These are phyloP conservation scores for Drosophila orena DNA, from an alignment of 1,140 invertebrate species.

Conservation along the genomic window DNA sequence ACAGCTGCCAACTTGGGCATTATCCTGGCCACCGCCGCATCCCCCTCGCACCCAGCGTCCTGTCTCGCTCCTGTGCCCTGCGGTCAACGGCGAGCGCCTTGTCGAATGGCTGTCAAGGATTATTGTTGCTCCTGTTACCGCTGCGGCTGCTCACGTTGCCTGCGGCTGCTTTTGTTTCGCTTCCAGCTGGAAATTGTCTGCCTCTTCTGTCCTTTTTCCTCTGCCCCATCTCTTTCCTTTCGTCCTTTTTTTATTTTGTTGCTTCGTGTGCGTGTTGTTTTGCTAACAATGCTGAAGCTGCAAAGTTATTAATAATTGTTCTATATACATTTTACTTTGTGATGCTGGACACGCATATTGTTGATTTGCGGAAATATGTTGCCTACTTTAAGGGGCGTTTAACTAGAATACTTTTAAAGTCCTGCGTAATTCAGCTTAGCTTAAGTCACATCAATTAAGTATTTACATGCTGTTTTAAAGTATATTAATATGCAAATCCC, in stretches of 20 bases:
- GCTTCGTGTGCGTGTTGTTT: conserved; percentile 19
- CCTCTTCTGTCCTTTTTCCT: not conserved
- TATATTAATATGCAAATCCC: no score
- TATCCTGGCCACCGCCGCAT: conserved; percentile 42
- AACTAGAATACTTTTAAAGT: no score
- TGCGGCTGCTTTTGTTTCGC: conserved; percentile 21
- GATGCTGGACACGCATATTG: conserved; percentile 22
- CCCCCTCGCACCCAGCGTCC: not conserved
- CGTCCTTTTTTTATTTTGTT: not conserved
- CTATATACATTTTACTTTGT: conserved; percentile 10
- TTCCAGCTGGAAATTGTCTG: conserved; percentile 21
- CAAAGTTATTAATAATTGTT: conserved; percentile 61
- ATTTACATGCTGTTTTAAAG: no score
- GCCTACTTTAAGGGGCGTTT: not conserved
- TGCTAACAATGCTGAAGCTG: conserved; percentile 39
- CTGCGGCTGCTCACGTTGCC: conserved; percentile 24
- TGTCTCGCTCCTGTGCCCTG: conserved; percentile 18
- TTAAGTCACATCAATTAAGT: no score
- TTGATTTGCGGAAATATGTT: not conserved
- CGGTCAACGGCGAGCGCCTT: conserved; percentile 50
- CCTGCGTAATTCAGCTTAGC: no score
- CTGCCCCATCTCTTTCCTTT: not conserved
- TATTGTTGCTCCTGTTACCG: conserved; percentile 51
- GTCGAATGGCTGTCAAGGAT: conserved; percentile 61
- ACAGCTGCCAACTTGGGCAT: conserved; percentile 37